Conservation (phyloP, 2,888 invertebrate genomes). For the Sturmia bella region DNA sequence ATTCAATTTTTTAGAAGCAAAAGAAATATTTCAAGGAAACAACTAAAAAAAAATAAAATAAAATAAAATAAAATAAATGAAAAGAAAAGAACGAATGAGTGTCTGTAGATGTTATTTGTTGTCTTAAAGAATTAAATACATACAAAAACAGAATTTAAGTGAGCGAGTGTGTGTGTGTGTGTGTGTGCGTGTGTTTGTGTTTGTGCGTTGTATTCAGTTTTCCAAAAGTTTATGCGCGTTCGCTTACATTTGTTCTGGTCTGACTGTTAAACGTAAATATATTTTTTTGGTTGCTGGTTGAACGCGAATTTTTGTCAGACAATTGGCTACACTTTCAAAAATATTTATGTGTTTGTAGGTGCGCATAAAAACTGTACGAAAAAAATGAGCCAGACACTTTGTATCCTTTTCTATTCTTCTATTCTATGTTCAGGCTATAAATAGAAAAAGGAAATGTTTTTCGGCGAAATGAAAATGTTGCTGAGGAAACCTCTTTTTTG, state of each 20-base stretch:
- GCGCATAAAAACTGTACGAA: background rate
- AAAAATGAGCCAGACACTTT: too few species aligned
- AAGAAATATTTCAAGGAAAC: slow-evolving; percentile 38
- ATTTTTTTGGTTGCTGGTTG: slow-evolving; percentile 3
- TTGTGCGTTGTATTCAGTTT: slow-evolving; percentile 25
- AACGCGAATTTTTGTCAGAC: slow-evolving; percentile 44
- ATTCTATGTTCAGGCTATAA: too few species aligned
- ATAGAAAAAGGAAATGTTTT: too few species aligned
- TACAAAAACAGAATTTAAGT: slow-evolving; percentile 28
- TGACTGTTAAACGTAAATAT: slow-evolving; percentile 35
- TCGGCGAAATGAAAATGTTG: too few species aligned
- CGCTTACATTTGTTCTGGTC: slow-evolving; percentile 27
- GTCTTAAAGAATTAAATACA: slow-evolving; percentile 31
- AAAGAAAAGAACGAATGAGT: slow-evolving; percentile 16
- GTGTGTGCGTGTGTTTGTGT: background rate
- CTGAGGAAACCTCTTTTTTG: too few species aligned
- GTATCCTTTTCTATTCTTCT: too few species aligned
- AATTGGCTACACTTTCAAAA: slow-evolving; percentile 51
- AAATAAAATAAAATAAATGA: too few species aligned
- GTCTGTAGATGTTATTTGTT: slow-evolving; percentile 56
- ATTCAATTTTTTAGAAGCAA: slow-evolving; percentile 50
- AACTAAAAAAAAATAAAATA: slow-evolving; percentile 11
- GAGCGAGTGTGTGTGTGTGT: background rate
- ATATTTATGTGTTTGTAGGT: background rate
- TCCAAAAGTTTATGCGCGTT: slow-evolving; percentile 46